Evolutionary conservation across 2,888 invertebrate genomes (phyloP).

Genomic region (Tipula confusa): DNA sequence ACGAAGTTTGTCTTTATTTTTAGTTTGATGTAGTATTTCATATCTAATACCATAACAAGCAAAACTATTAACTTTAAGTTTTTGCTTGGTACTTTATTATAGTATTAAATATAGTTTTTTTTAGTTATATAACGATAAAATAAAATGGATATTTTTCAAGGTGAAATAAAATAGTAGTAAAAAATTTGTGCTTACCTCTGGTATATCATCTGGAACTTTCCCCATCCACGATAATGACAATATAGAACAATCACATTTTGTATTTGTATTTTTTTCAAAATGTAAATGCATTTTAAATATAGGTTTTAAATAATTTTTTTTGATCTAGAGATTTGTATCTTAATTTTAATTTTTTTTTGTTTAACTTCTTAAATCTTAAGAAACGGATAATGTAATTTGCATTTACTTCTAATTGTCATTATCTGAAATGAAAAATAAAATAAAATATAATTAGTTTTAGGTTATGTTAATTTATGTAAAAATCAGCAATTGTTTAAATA

Average conservation of each 20-base stretch:
- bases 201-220: constrained; percentile 91
- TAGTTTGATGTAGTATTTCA: background rate
- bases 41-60: too few species aligned
- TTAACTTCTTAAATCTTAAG: background rate
- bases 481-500: too few species aligned
- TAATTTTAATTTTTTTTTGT: background rate
- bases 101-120: background rate
- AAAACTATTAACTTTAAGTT: background rate
- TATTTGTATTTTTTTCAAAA: constrained; percentile 89
- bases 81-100: background rate
- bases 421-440: background rate
- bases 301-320: background rate
- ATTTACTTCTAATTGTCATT: background rate
- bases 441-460: background rate
- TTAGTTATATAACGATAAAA: background rate
- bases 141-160: background rate
- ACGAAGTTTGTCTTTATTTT: background rate
- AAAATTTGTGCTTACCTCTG: constrained; percentile 63
- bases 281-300: constrained; percentile 81
- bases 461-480: too few species aligned
- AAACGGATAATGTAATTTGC: background rate
- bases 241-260: constrained; percentile 93
- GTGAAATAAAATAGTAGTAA: background rate
- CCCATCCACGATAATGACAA: constrained; percentile 97
- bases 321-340: background rate